phyloP scores from a whole-genome alignment of 1,140 invertebrate species.

The Rhagoletis zephyria region DNA sequence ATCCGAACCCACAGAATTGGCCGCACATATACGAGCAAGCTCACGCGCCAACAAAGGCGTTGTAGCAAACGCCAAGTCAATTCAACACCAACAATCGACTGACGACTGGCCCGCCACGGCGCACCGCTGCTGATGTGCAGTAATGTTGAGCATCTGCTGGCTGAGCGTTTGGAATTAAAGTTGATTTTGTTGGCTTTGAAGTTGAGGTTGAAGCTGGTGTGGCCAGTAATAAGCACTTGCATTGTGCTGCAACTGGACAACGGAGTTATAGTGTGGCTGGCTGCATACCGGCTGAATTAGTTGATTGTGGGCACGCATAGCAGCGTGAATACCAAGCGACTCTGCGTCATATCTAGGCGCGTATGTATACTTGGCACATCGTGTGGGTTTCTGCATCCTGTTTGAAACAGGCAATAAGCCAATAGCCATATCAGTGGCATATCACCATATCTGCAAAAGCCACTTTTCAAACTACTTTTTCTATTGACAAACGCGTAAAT shows the following conservation, averaged over 20 bases:
- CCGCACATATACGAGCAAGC: background rate
- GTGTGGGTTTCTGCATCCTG: conserved; percentile 17
- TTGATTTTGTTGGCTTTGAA: background rate
- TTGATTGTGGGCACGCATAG: conserved; percentile 4
- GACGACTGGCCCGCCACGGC: too few relatives aligned
- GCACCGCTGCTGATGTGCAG: background rate
- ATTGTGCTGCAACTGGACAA: background rate
- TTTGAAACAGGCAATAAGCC: background rate
- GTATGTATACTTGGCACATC: background rate
- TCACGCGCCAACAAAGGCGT: background rate
- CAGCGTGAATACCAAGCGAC: background rate
- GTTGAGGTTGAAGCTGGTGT: background rate
- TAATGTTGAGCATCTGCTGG: conserved; percentile 20
- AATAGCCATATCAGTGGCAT: background rate
- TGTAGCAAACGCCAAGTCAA: background rate
- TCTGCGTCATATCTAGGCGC: background rate
- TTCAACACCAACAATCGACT: background rate
- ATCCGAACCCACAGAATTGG: background rate
- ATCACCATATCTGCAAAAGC: conserved; percentile 18
- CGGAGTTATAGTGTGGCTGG: background rate
- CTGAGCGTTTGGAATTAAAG: background rate
- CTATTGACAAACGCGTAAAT: background rate
- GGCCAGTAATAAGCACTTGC: background rate
- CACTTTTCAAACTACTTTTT: conserved; percentile 28
- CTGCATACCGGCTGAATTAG: background rate